Evolutionary conservation across 2,797 vertebrate species (phyloP), one percentile per base, ranked within the genome.

Genomic region (Delichon dasypus): DNA sequence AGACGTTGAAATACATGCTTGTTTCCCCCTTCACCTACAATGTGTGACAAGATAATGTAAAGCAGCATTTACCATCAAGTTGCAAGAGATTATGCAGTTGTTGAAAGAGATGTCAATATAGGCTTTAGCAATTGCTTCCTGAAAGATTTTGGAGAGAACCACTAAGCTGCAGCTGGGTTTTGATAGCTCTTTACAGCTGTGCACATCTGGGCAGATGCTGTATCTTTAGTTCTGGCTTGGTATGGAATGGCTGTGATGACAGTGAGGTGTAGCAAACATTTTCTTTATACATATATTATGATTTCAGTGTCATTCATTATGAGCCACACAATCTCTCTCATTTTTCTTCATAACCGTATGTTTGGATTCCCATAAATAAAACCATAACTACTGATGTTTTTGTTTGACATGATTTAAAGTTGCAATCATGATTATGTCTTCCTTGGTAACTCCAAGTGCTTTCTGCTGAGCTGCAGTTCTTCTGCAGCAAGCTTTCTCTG

Each of bases 341-440:
- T 94, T 95, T 93, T 88, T 86, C 66, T 94, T 92, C 70, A 50
- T 84, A 84, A 86, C 66, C 20, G 2, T 57, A 44, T 32, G 36
- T 40, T 93, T 84, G 74, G 26, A 89, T 83, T 84, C 45, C 47
- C 85, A 88, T 64, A 84, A 89, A 92, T 81, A 92, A 95, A 93
- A 84, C 73, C 45, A 53, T 86, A 89, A 91, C 87, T 92, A 78
- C 58, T 44, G 40, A 58, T 85, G 47, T 17, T 88, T 94, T 94
- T 84, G 68, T 83, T 94, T 83, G 89, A 66, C 42, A 44, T 89
- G 73, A 92, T 84, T 95, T 93, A 88, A 85, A 88, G 75, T 64
- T 85, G 44, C 32, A 70, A 17, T 65, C 81, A 89, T 30, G 23
- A 75, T 73, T 84, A 85, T 21, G 19, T 73, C 54, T 84, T 84